Conservation (phyloP, 1,140 invertebrate genomes). For the Hylaeus volcanicus region DNA sequence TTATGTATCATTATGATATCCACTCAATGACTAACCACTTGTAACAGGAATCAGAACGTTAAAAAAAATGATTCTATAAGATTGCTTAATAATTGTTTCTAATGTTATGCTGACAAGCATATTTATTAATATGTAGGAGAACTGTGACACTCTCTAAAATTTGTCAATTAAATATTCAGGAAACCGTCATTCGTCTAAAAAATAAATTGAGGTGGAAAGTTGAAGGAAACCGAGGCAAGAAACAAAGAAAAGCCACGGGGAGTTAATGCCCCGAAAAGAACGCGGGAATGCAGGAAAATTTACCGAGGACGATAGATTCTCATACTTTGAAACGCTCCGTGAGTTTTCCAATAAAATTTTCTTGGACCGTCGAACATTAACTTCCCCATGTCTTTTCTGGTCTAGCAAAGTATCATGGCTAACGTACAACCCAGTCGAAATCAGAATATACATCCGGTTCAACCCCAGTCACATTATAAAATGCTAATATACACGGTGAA, state of each 20-base stretch:
- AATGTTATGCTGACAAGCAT: too few species aligned
- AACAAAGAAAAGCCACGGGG: slow-evolving; percentile 27
- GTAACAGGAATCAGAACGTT: too few species aligned
- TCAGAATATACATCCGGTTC: slow-evolving; percentile 23
- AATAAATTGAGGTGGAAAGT: too few species aligned
- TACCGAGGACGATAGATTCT: slow-evolving; percentile 31
- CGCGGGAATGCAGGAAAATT: slow-evolving; percentile 43
- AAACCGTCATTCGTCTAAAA: too few species aligned
- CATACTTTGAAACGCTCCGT: slow-evolving; percentile 46
- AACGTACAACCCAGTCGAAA: not conserved
- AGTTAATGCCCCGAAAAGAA: slow-evolving; percentile 55
- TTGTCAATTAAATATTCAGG: too few species aligned
- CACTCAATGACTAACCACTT: too few species aligned
- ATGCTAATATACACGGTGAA: not conserved
- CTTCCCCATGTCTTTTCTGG: slow-evolving; percentile 15
- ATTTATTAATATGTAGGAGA: too few species aligned
- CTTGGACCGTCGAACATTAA: slow-evolving; percentile 51
- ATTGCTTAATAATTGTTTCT: too few species aligned
- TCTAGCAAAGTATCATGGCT: slow-evolving; percentile 13
- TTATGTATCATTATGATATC: too few species aligned
- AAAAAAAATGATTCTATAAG: too few species aligned
- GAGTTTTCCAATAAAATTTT: slow-evolving; percentile 59
- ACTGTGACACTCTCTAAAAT: too few species aligned
- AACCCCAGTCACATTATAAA: not conserved
- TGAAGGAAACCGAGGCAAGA: not conserved